Percentiles rank a stretch among this genome's conserved stretches.
These are phyloP conservation scores for Eudemis profundana DNA, from an alignment of 2,888 invertebrate genomes.

Conservation along the genomic window DNA sequence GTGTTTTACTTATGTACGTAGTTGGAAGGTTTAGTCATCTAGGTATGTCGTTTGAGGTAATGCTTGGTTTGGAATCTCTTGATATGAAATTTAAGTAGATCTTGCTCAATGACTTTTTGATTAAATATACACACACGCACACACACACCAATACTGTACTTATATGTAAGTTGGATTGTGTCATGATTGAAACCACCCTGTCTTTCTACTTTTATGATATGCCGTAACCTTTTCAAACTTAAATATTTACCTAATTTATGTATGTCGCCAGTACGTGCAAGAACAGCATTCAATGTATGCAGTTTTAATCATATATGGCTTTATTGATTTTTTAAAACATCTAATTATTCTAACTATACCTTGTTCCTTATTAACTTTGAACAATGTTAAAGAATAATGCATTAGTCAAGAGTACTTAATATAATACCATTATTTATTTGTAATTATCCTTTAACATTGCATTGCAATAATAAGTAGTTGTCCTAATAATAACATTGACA, in stretches of 20 bases:
- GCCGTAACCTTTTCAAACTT: conserved; percentile 42
- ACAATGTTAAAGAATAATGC: conserved; percentile 10
- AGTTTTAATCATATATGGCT: conserved; percentile 23
- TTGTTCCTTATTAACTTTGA: background rate
- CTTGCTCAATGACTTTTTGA: conserved; percentile 13
- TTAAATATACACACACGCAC: conserved; percentile 14
- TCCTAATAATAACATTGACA: background rate
- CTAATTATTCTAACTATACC: background rate
- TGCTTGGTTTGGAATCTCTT: background rate
- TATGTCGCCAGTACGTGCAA: conserved; percentile 49
- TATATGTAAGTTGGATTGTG: conserved; percentile 43
- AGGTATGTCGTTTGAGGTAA: conserved; percentile 7
- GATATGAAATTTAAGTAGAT: conserved; percentile 2
- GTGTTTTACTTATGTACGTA: background rate
- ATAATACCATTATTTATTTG: no score
- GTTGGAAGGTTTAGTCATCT: background rate
- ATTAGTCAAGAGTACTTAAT: no score
- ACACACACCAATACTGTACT: conserved; percentile 39
- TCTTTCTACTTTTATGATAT: conserved; percentile 51
- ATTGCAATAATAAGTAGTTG: background rate
- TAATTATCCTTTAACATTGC: conserved; percentile 8
- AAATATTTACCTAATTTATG: conserved; percentile 28
- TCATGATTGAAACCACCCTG: conserved; percentile 69
- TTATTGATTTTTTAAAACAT: conserved; percentile 6
- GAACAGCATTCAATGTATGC: conserved; percentile 9